A percentile compares a stretch with the other conserved stretches of the same genome.
Evolutionary conservation across 2,113 vertebrate genomes (phyloP).

Genomic region (Caracal caracal): DNA sequence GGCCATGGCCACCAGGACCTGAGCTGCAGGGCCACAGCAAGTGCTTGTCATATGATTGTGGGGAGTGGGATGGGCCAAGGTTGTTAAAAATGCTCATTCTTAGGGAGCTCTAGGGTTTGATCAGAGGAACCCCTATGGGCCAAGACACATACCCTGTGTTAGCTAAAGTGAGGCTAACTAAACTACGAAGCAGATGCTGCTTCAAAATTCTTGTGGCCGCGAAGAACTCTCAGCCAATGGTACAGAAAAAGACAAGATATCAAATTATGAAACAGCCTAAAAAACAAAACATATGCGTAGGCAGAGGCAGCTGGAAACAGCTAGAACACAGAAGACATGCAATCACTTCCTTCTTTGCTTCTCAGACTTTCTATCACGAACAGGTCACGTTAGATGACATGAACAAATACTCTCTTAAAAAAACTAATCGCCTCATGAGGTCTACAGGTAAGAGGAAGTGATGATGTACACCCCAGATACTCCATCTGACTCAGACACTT

Average conservation of each 20-base stretch:
- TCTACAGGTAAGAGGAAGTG: not conserved
- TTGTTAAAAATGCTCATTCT: not conserved
- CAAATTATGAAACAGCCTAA: not conserved
- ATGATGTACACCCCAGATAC: not conserved
- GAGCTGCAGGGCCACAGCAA: not conserved
- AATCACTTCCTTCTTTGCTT: not conserved
- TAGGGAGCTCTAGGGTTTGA: not conserved
- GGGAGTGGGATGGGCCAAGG: not conserved
- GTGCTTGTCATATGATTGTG: fast-evolving
- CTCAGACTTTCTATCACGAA: not conserved
- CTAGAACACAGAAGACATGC: not conserved
- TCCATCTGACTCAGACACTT: not conserved
- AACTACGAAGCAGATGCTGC: not conserved
- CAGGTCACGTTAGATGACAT: not conserved
- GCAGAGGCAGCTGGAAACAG: not conserved
- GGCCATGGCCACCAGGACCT: not conserved
- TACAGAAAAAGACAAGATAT: not conserved
- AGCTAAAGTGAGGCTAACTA: not conserved
- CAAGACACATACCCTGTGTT: not conserved
- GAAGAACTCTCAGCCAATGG: not conserved
- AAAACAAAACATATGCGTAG: not conserved
- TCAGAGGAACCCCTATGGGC: not conserved
- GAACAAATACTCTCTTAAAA: not conserved
- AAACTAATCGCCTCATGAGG: not conserved
- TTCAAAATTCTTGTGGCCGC: not conserved